Evolutionary conservation across 1,140 invertebrate genomes (phyloP).

Genomic region (Hylyphantes graminicola): DNA sequence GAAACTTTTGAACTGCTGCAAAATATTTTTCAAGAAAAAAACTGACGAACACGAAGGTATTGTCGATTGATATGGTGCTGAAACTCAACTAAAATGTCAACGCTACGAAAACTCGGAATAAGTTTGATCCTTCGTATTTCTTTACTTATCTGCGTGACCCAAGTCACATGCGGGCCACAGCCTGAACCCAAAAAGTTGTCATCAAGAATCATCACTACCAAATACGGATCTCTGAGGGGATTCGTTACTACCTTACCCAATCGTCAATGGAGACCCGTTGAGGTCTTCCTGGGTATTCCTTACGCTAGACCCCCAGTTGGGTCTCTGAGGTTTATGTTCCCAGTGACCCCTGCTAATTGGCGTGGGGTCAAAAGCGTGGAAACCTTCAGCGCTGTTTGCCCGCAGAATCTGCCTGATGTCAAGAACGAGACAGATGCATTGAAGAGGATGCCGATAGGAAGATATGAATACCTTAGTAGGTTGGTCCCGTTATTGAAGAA

Average conservation of each 20-base stretch:
- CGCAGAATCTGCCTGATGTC: slow-evolving; percentile 72
- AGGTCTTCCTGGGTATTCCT: slow-evolving; percentile 73
- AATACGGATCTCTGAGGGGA: slow-evolving; percentile 89
- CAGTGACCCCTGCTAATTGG: slow-evolving; percentile 85
- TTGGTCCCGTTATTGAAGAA: slow-evolving; percentile 87
- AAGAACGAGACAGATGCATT: slow-evolving; percentile 77
- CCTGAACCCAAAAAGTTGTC: slow-evolving; percentile 30
- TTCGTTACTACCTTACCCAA: slow-evolving; percentile 85
- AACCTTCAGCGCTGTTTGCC: slow-evolving; percentile 65
- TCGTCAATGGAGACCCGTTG: slow-evolving; percentile 85
- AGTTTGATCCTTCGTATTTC: slow-evolving; percentile 1
- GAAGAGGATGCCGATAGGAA: slow-evolving; percentile 82
- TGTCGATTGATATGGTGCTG: no score
- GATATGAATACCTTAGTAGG: slow-evolving; percentile 85
- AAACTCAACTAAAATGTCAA: slow-evolving; percentile 11
- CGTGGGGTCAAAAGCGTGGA: slow-evolving; percentile 77
- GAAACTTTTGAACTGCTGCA: neutral
- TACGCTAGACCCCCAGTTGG: slow-evolving; percentile 94
- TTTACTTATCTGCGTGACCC: slow-evolving; percentile 7
- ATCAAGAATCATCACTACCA: slow-evolving; percentile 81
- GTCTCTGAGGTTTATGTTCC: slow-evolving; percentile 92
- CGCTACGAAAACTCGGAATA: neutral
- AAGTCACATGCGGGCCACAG: slow-evolving; percentile 20
- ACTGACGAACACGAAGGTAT: neutral
- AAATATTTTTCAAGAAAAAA: neutral